These are phyloP conservation scores for Falco cherrug DNA, from an alignment of 2,797 vertebrate species.

Conservation along the genomic window DNA sequence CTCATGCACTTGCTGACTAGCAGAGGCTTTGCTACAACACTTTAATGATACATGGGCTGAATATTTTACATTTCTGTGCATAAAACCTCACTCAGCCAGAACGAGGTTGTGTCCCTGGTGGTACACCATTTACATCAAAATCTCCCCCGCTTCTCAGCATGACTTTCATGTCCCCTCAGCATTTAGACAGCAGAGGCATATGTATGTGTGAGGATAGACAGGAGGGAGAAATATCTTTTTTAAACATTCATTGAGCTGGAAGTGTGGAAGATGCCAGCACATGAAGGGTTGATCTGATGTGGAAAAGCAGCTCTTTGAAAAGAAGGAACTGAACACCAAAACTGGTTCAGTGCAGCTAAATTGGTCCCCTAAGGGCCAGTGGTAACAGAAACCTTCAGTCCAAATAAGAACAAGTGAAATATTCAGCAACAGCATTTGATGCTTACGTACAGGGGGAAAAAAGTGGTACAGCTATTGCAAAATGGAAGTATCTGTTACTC, in stretches of 20 bases:
- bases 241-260: conserved; percentile 62
- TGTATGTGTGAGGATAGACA: not conserved
- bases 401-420: conserved; percentile 62
- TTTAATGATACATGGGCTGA: not conserved
- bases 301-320: conserved; percentile 68
- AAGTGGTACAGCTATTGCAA: not conserved
- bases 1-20: not conserved
- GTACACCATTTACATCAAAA: conserved; percentile 55
- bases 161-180: conserved; percentile 56
- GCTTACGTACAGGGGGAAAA: not conserved
- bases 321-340: conserved; percentile 57
- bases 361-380: conserved; percentile 68
- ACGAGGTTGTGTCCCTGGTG: conserved; percentile 53
- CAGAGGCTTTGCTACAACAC: not conserved
- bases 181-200: conserved; percentile 22
- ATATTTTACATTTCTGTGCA: conserved; percentile 12
- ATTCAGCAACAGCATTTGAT: conserved; percentile 58
- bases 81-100: conserved; percentile 19
- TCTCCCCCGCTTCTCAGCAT: not conserved
- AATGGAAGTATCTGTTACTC: not conserved
- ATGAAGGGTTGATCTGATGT: conserved; percentile 59
- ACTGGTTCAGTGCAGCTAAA: conserved; percentile 63
- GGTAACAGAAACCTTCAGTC: conserved; percentile 65
- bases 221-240: not conserved
- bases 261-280: conserved; percentile 48